Percentiles rank a stretch among this genome's conserved stretches.
Evolutionary conservation across 2,888 invertebrate genomes (phyloP).

Genomic region (Apamea sordens): DNA sequence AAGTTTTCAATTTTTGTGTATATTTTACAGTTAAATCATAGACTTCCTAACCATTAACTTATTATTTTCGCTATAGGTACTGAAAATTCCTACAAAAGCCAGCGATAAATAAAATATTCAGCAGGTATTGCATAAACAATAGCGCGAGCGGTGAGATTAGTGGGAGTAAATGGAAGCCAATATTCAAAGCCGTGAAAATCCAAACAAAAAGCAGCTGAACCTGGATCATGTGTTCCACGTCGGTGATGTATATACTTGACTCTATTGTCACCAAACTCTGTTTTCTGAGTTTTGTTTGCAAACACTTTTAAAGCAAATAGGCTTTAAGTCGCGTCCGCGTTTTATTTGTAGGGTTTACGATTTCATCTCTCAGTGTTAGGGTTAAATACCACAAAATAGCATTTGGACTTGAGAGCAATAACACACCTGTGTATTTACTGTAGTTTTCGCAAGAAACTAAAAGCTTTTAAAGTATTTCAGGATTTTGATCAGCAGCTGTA

Average conservation of each 20-base stretch:
- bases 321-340: background rate
- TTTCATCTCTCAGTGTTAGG: background rate
- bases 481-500: background rate
- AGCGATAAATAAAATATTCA: slow-evolving; percentile 32
- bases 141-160: slow-evolving; percentile 21
- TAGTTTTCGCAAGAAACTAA: too few species aligned
- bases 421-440: background rate
- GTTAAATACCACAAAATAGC: background rate
- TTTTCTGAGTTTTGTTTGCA: slow-evolving; percentile 8
- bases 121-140: slow-evolving; percentile 22
- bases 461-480: too few species aligned
- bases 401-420: background rate
- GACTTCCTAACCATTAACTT: too few species aligned
- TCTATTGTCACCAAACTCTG: slow-evolving; percentile 4
- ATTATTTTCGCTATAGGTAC: too few species aligned
- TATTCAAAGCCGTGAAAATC: slow-evolving; percentile 18
- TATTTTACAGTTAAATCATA: too few species aligned
- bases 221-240: slow-evolving; percentile 15
- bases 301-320: slow-evolving; percentile 4
- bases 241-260: background rate
- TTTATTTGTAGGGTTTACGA: background rate
- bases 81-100: slow-evolving; percentile 2
- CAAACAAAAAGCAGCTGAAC: slow-evolving; percentile 19
- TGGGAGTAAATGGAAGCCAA: slow-evolving; percentile 15
- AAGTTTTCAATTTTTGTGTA: too few species aligned